These are phyloP conservation scores for Yponomeuta sedellus DNA, from an alignment of 2,888 invertebrate genomes.

Conservation along the genomic window DNA sequence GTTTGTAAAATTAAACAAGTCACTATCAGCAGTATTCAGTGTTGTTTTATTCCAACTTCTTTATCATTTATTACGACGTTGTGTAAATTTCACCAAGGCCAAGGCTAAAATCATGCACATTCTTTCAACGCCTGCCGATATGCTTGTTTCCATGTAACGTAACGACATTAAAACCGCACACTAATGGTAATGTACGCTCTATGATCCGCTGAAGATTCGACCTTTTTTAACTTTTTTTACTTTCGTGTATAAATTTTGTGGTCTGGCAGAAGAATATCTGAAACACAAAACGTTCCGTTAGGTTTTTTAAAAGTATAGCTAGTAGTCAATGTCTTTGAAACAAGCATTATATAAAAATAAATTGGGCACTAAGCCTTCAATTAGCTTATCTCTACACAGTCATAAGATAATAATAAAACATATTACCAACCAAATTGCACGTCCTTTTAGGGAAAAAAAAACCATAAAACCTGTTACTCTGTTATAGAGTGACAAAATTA, in stretches of 20 bases:
- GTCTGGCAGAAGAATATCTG: too few relatives aligned
- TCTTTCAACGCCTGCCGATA: slow-evolving; percentile 22
- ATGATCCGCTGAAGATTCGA: not conserved
- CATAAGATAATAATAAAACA: too few relatives aligned
- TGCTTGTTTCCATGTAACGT: slow-evolving; percentile 7
- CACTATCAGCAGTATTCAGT: slow-evolving; percentile 4
- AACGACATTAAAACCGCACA: not conserved
- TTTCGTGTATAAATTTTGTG: too few relatives aligned
- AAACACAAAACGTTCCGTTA: too few relatives aligned
- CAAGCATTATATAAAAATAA: too few relatives aligned
- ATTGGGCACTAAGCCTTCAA: too few relatives aligned
- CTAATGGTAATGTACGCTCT: not conserved
- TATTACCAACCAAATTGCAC: too few relatives aligned
- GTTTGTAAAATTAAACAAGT: not conserved
- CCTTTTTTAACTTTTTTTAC: too few relatives aligned
- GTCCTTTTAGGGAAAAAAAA: too few relatives aligned
- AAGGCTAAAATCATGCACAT: slow-evolving; percentile 42
- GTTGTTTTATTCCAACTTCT: slow-evolving; percentile 39
- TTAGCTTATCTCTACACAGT: too few relatives aligned
- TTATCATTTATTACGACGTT: slow-evolving; percentile 41
- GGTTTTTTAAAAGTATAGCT: too few relatives aligned
- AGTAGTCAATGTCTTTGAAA: too few relatives aligned
- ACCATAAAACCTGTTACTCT: not conserved
- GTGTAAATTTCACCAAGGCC: slow-evolving; percentile 36
- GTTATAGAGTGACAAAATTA: not conserved